Conservation (phyloP, 2,113 vertebrate species). For the Urocynchramus pylzowi region DNA sequence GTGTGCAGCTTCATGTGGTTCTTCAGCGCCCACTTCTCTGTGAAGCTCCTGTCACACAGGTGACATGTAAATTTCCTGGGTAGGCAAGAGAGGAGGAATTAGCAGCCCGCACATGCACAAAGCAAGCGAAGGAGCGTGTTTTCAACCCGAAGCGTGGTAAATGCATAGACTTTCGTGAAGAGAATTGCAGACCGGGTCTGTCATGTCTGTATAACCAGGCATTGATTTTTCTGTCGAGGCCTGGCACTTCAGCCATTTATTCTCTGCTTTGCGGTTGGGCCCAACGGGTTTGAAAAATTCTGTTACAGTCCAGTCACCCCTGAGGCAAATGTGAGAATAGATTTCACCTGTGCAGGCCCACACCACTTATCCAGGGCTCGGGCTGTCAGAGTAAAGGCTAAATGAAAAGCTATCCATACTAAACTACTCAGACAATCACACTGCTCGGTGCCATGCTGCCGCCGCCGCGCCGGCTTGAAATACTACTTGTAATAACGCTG, state of each 20-base stretch:
- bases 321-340: conserved; percentile 99
- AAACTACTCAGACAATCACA: conserved; percentile 76
- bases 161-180: conserved; percentile 60
- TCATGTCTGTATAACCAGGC: conserved; percentile 99
- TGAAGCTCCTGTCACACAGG: conserved; percentile 93
- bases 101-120: conserved; percentile 57
- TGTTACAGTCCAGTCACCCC: conserved; percentile 98
- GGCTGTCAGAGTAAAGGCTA: conserved; percentile 93
- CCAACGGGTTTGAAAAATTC: conserved; percentile 98
- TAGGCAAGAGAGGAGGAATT: conserved; percentile 57
- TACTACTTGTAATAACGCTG: conserved; percentile 51
- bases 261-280: conserved; percentile 98
- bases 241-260: conserved; percentile 98
- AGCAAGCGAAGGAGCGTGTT: conserved; percentile 59
- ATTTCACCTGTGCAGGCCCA: conserved; percentile 98
- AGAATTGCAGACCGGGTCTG: conserved; percentile 80
- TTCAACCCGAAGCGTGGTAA: conserved; percentile 53
- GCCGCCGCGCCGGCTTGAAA: conserved; percentile 34
- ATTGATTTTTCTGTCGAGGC: conserved; percentile 99
- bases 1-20: conserved; percentile 99
- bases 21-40: conserved; percentile 97
- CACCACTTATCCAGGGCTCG: conserved; percentile 92
- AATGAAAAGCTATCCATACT: conserved; percentile 93
- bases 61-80: conserved; percentile 94
- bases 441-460: conserved; percentile 57